phyloP scores from a whole-genome alignment of 1,140 invertebrate genomes.

The Dufourea novaeangliae region DNA sequence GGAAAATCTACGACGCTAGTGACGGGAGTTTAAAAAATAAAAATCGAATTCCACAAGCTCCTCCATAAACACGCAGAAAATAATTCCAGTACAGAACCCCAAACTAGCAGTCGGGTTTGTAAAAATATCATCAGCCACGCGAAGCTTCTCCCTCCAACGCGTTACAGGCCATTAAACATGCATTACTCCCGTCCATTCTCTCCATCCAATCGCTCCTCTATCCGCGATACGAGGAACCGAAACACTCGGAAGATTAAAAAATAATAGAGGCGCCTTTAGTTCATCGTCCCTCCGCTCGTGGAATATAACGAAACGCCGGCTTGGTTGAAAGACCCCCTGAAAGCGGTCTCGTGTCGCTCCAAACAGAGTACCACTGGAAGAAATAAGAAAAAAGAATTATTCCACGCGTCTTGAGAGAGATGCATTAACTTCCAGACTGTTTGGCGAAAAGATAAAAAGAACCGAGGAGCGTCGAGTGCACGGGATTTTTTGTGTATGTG shows the following conservation, averaged over 20 bases:
- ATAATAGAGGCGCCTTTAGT: neutral
- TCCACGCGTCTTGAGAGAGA: conserved; percentile 7
- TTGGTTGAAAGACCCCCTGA: too few species aligned
- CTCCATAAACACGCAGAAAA: too few species aligned
- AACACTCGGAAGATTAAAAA: conserved; percentile 26
- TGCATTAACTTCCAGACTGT: neutral
- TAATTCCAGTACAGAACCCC: too few species aligned
- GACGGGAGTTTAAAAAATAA: neutral
- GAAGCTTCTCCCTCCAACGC: neutral
- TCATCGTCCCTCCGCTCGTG: neutral
- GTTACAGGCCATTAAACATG: conserved; percentile 3
- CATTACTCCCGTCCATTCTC: neutral
- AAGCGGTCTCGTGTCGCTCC: too few species aligned
- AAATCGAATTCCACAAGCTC: too few species aligned
- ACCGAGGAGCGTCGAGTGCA: too few species aligned
- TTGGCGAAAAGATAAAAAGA: conserved; percentile 1
- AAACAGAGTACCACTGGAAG: too few species aligned
- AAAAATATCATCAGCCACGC: neutral
- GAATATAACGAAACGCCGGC: neutral
- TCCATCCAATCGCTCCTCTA: neutral
- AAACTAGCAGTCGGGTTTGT: too few species aligned
- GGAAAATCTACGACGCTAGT: neutral
- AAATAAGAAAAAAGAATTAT: conserved; percentile 27
- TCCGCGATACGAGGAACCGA: neutral
- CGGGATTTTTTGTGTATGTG: too few species aligned